Percentiles rank a stretch among this genome's conserved stretches.
These are phyloP conservation scores for Gephyroberyx darwinii DNA, from an alignment of 2,797 vertebrate species.

Conservation along the genomic window DNA sequence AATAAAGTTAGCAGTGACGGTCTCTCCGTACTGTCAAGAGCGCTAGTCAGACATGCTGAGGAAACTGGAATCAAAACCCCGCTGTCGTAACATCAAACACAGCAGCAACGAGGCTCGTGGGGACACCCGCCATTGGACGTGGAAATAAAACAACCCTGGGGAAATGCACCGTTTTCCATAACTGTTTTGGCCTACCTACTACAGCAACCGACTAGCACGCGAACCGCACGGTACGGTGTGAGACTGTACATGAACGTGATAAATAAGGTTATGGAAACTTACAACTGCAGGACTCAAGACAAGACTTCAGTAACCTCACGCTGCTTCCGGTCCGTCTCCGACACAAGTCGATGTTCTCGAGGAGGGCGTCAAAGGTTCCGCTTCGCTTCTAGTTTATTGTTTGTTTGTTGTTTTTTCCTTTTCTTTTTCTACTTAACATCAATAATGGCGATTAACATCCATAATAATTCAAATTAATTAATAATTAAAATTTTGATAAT, in stretches of 20 bases:
- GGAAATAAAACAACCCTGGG: neutral
- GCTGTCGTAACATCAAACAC: fast-evolving
- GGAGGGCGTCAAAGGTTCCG: slow-evolving; percentile 15
- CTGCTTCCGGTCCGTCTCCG: slow-evolving; percentile 67
- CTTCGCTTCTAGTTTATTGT: neutral
- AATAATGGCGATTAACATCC: no score
- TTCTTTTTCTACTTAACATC: no score
- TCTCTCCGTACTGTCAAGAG: no score
- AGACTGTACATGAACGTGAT: fast-evolving
- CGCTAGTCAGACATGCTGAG: neutral
- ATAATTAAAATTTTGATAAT: no score
- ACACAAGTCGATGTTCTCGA: neutral
- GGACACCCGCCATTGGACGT: slow-evolving; percentile 45
- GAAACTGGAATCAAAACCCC: neutral
- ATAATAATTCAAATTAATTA: no score
- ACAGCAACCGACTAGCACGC: fast-evolving
- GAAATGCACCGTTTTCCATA: fast-evolving
- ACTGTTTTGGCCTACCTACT: fast-evolving
- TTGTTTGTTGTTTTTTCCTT: no score
- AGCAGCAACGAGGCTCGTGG: neutral
- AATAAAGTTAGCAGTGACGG: no score
- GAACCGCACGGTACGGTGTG: fast-evolving
- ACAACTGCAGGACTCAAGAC: slow-evolving; percentile 21
- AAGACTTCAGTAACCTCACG: slow-evolving; percentile 61
- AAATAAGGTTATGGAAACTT: slow-evolving; percentile 17